Evolutionary conservation across 1,140 invertebrate species (phyloP), one percentile per base, ranked within the genome.

Genomic region (Euborellia annulipes): DNA sequence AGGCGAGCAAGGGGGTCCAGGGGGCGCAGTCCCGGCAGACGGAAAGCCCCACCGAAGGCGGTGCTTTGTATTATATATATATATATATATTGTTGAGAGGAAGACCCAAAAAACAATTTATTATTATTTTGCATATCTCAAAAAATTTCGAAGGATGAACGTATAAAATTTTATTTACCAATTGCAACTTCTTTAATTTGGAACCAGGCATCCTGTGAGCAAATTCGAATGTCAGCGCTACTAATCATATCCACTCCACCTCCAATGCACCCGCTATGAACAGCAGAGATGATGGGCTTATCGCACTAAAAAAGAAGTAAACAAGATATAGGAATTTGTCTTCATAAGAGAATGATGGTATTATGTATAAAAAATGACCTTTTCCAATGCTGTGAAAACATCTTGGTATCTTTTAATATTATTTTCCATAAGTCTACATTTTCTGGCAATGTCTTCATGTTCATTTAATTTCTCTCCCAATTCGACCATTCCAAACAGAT

Each of bases 151-250:
- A n/a, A n/a, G n/a, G n/a, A n/a, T n/a, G n/a, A n/a, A n/a, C n/a
- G n/a, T n/a, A n/a, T n/a, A n/a, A n/a, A n/a, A n/a, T n/a, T n/a
- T n/a, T 27, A 41, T 34, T 50, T 52, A 66, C 67, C 63, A 18
- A 68, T 53, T 45, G 65, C 64, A 41, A 80, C 81, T 70, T 94
- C 88, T 63, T 91, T 92, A 6, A 94, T 76, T 68, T 85, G 79
- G 61, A 97, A 98, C 71, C 78, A 93, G 4, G 93, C 82, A 68
- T 97, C 89, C 50, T 77, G 64, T 1, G 88, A 78, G 59, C 85
- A 91, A 59, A 91, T 94, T 48, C 95, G 73, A 52, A 98, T 88
- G 68, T 98, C 94, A 47, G 84, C 77, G 16, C 85, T 79, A 30
- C 79, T 78, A 32, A 92, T 79, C 47, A 98, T 64, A 62, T 93